A percentile compares a stretch with the other conserved stretches of the same genome.
These are phyloP conservation scores for Bombus turneri DNA, from an alignment of 1,140 invertebrate species.

Conservation along the genomic window DNA sequence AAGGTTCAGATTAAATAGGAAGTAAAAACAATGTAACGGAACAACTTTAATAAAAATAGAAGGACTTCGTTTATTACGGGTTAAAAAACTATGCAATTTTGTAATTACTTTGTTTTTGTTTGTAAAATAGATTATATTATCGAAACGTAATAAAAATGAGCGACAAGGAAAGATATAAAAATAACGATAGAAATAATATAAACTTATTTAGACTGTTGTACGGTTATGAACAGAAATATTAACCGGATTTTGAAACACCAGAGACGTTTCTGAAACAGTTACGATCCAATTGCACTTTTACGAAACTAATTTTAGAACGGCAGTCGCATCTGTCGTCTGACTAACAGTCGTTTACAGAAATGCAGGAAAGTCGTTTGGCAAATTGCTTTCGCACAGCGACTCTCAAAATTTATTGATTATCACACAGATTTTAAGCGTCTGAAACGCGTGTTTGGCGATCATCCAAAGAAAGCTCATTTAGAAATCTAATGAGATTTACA, in stretches of 20 bases:
- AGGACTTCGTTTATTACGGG: no score
- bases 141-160: neutral
- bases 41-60: no score
- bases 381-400: slow-evolving; percentile 24
- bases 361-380: slow-evolving; percentile 32
- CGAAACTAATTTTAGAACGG: neutral
- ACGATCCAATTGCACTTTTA: neutral
- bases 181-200: neutral
- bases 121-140: no score
- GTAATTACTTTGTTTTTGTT: no score
- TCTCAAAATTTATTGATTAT: slow-evolving; percentile 31
- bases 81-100: no score
- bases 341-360: slow-evolving; percentile 8
- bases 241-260: neutral
- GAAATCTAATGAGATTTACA: slow-evolving; percentile 13
- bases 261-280: neutral
- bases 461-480: slow-evolving; percentile 27
- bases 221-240: neutral
- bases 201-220: no score
- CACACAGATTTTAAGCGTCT: slow-evolving; percentile 32
- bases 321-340: neutral
- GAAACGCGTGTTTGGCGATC: slow-evolving; percentile 10
- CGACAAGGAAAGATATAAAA: neutral
- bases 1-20: no score
- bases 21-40: no score